These are phyloP conservation scores for Bradypodion ventrale DNA, from an alignment of 2,797 vertebrate genomes.

Conservation along the genomic window DNA sequence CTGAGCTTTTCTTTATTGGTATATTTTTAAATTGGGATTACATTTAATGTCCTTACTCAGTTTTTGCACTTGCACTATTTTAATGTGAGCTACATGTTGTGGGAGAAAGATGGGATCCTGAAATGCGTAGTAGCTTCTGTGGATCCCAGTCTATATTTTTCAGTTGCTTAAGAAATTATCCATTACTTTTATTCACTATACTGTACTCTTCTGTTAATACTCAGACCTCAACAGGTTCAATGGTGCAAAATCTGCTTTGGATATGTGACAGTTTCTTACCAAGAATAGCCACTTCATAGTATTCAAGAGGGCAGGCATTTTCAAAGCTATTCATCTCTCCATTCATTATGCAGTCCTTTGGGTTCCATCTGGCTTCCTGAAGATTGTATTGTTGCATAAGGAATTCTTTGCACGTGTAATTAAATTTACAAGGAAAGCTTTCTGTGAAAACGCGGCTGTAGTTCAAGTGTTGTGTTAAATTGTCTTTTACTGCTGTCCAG, in stretches of 20 bases:
- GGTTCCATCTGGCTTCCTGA: constrained; percentile 78
- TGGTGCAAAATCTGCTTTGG: neutral
- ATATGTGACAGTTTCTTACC: constrained; percentile 73
- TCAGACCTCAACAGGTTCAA: neutral
- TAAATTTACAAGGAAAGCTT: constrained; percentile 84
- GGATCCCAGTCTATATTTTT: neutral
- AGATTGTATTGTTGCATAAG: constrained; percentile 83
- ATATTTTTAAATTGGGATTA: no score
- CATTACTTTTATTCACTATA: neutral
- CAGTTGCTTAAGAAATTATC: neutral
- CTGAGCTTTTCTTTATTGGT: no score
- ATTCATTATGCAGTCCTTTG: constrained; percentile 50
- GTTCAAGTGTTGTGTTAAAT: constrained; percentile 76
- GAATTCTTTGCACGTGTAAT: constrained; percentile 73
- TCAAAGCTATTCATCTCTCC: constrained; percentile 58
- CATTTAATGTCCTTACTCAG: no score
- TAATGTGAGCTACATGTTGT: no score
- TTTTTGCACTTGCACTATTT: no score
- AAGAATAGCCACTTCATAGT: constrained; percentile 86
- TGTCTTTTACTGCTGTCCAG: constrained; percentile 77
- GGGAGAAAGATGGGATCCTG: neutral
- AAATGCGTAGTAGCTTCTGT: neutral
- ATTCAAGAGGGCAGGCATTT: constrained; percentile 73
- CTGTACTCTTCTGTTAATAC: neutral
- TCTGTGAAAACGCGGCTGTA: constrained; percentile 77